phyloP scores from a whole-genome alignment of 2,113 vertebrate genomes.

The Megaleporinus macrocephalus region DNA sequence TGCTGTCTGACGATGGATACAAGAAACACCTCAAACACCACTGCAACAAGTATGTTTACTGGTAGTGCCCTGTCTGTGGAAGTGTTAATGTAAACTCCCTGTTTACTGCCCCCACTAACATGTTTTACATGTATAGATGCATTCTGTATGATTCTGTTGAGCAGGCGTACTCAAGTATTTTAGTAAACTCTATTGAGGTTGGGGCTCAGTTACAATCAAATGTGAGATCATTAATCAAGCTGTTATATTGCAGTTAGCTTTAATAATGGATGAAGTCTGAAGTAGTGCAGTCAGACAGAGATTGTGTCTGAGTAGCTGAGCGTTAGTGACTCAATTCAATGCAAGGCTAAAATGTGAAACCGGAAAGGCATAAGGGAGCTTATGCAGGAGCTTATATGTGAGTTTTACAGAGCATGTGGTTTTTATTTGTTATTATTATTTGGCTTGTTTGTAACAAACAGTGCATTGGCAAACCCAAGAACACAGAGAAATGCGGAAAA shows the following conservation, averaged over 20 bases:
- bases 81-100: too few species aligned
- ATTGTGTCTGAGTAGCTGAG: not conserved
- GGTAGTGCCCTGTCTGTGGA: not conserved
- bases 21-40: constrained; percentile 99
- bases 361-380: not conserved
- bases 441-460: too few species aligned
- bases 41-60: constrained; percentile 94
- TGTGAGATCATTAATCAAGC: not conserved
- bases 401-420: too few species aligned
- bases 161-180: too few species aligned
- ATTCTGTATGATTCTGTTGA: too few species aligned
- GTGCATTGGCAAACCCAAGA: too few species aligned
- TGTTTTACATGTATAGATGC: too few species aligned
- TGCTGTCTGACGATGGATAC: constrained; percentile 97
- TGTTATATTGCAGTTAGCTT: not conserved
- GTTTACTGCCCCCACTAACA: too few species aligned
- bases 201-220: not conserved
- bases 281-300: not conserved
- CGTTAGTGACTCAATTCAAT: not conserved
- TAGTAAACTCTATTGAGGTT: not conserved
- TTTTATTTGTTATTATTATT: too few species aligned
- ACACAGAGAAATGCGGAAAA: too few species aligned
- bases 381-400: not conserved
- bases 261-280: not conserved
- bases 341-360: not conserved